phyloP scores from a whole-genome alignment of 2,113 vertebrate genomes.

The Chionomys nivalis region DNA sequence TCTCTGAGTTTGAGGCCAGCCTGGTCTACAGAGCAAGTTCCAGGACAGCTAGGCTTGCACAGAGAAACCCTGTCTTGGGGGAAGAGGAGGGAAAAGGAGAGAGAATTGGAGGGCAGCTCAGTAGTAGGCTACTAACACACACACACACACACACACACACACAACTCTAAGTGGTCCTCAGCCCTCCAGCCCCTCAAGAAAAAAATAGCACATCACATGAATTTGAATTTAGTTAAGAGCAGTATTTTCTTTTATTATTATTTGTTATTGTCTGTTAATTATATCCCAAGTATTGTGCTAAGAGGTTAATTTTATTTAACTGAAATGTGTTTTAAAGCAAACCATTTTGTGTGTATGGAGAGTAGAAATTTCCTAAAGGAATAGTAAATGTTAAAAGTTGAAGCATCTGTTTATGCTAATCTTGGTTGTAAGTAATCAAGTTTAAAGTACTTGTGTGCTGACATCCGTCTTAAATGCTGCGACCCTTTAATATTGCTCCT shows the following conservation, averaged over 20 bases:
- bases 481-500: background rate
- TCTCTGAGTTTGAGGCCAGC: background rate
- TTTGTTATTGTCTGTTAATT: background rate
- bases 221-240: slow-evolving; percentile 48
- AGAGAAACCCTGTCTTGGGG: background rate
- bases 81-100: background rate
- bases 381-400: slow-evolving; percentile 40
- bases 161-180: background rate
- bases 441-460: background rate
- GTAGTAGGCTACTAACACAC: background rate
- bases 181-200: background rate
- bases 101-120: background rate
- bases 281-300: slow-evolving; percentile 20
- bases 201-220: background rate
- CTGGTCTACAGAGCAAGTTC: background rate
- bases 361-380: slow-evolving; percentile 44
- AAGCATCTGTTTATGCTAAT: background rate
- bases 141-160: too few species aligned
- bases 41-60: background rate
- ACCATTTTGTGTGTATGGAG: slow-evolving; percentile 30
- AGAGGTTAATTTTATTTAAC: slow-evolving; percentile 42
- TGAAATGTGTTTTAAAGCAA: slow-evolving; percentile 43
- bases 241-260: background rate
- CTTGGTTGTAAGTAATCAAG: slow-evolving; percentile 1
- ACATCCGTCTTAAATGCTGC: background rate